Conservation (phyloP, 2,797 vertebrate genomes). For the Rhabdophis nuchalis region DNA sequence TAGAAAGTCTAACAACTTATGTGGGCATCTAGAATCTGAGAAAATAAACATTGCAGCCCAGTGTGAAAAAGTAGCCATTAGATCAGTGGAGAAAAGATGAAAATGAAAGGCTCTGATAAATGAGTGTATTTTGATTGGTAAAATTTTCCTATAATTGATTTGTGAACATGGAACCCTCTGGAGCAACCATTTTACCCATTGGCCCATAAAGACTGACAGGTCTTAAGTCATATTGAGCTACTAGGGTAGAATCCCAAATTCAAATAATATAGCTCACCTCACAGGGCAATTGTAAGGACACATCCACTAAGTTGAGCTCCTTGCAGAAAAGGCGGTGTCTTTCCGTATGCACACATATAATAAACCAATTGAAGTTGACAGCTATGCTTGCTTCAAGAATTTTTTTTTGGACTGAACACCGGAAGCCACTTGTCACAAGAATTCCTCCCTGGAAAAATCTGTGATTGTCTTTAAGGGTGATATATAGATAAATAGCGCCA, state of each 20-base stretch:
- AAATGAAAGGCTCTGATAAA: background rate
- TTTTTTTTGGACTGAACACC: background rate
- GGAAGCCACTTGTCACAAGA: background rate
- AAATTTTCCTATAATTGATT: background rate
- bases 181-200: background rate
- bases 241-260: background rate
- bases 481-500: slow-evolving; percentile 5
- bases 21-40: background rate
- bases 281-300: background rate
- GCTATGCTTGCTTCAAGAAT: background rate
- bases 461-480: slow-evolving; percentile 1
- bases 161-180: background rate
- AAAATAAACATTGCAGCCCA: background rate
- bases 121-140: background rate
- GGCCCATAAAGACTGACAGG: background rate
- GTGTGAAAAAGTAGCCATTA: background rate
- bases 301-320: background rate
- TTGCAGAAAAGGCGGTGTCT: background rate
- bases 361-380: background rate
- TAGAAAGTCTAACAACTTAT: background rate
- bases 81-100: background rate
- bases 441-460: background rate
- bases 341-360: background rate
- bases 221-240: background rate
- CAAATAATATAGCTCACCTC: background rate